These are phyloP conservation scores for Apodemus agrarius DNA, from an alignment of 2,797 vertebrate species.

Conservation along the genomic window DNA sequence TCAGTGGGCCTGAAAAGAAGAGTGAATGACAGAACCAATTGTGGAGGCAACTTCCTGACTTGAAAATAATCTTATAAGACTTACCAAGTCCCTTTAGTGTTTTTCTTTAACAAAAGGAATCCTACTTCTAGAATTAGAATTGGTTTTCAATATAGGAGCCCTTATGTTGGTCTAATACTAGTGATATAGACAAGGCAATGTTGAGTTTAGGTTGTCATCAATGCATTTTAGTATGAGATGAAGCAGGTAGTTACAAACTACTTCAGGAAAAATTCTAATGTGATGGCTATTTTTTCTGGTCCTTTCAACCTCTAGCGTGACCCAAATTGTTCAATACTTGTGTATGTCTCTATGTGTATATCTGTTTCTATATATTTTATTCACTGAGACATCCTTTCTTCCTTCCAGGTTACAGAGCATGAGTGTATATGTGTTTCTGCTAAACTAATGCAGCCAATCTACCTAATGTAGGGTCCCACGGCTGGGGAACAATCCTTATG, in stretches of 20 bases:
- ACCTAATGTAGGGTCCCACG: not conserved
- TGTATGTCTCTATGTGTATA: not conserved
- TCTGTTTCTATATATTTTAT: not conserved
- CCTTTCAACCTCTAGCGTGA: not conserved
- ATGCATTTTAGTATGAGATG: slow-evolving; percentile 31
- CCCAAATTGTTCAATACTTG: not conserved
- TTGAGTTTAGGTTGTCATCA: not conserved
- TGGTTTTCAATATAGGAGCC: not conserved
- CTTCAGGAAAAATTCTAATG: not conserved
- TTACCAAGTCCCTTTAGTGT: not conserved
- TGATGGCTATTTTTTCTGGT: not conserved
- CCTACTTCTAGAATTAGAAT: slow-evolving; percentile 9
- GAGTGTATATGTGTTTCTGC: not conserved
- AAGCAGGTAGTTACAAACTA: slow-evolving; percentile 25
- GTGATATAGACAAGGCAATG: not conserved
- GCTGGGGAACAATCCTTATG: not conserved
- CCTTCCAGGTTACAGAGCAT: not conserved
- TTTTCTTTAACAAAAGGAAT: slow-evolving; percentile 34
- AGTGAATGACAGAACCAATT: slow-evolving; percentile 7
- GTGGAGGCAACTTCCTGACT: slow-evolving; percentile 27
- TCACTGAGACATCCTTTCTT: not conserved
- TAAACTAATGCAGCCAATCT: not conserved
- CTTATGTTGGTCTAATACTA: not conserved
- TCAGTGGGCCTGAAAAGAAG: not conserved
- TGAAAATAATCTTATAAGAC: slow-evolving; percentile 58